A percentile compares a stretch with the other conserved stretches of the same genome.
Evolutionary conservation across 2,113 vertebrate genomes (phyloP).

Genomic region (Romanogobio albipinnatus): DNA sequence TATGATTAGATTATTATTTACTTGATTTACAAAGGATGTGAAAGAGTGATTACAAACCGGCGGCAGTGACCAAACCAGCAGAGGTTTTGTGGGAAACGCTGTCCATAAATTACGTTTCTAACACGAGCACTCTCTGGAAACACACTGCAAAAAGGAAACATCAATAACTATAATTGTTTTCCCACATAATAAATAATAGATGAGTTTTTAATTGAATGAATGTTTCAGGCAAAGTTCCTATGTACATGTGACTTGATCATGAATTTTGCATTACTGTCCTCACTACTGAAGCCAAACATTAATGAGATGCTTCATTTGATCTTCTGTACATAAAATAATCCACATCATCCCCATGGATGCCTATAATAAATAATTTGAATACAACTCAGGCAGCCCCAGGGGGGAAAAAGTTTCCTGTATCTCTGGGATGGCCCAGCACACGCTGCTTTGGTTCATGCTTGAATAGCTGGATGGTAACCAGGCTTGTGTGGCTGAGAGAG

Average conservation of each 20-base stretch:
- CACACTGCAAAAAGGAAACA: neutral
- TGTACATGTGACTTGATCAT: slow-evolving; percentile 7
- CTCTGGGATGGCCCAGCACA: neutral
- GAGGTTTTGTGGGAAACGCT: neutral
- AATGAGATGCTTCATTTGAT: slow-evolving; percentile 18
- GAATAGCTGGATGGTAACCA: slow-evolving; percentile 12
- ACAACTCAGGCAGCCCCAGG: neutral
- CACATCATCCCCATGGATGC: slow-evolving; percentile 2
- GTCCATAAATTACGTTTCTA: slow-evolving; percentile 12
- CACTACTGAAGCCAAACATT: slow-evolving; percentile 3
- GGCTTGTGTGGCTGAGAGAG: slow-evolving; percentile 12
- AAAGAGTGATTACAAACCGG: neutral
- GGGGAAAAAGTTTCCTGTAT: no score
- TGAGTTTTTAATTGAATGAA: slow-evolving; percentile 21
- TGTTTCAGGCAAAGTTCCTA: neutral
- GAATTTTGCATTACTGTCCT: slow-evolving; percentile 30
- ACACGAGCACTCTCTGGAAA: neutral
- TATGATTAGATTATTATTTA: neutral
- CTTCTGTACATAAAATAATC: slow-evolving; percentile 24
- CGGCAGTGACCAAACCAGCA: neutral
- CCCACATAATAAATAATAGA: slow-evolving; percentile 29
- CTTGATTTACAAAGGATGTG: neutral
- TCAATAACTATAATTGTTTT: slow-evolving; percentile 38
- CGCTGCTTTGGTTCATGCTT: neutral
- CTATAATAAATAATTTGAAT: slow-evolving; percentile 20